phyloP scores from a whole-genome alignment of 2,888 invertebrate genomes.

The Hydropsyche betteni region DNA sequence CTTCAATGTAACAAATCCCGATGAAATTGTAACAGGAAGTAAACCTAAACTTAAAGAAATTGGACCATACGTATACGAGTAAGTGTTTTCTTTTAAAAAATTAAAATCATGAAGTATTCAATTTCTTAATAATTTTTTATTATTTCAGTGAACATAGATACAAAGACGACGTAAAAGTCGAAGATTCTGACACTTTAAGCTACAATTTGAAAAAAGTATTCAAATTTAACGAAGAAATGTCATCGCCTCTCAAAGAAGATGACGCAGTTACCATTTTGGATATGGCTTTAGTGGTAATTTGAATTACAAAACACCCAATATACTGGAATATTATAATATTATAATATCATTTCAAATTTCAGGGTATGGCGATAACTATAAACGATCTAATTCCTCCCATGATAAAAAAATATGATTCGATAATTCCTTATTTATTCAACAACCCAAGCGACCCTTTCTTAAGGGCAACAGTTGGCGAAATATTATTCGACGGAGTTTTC shows the following conservation, averaged over 20 bases:
- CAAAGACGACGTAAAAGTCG: conserved; percentile 60
- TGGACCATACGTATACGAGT: conserved; percentile 74
- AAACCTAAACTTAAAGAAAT: conserved; percentile 67
- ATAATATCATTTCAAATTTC: conserved; percentile 42
- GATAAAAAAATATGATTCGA: conserved; percentile 62
- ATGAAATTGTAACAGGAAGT: conserved; percentile 64
- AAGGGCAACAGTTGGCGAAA: conserved; percentile 62
- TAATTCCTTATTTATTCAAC: conserved; percentile 65
- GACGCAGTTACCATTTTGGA: conserved; percentile 68
- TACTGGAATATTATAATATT: background rate
- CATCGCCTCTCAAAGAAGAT: conserved; percentile 60
- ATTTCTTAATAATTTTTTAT: background rate
- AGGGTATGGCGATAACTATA: conserved; percentile 63
- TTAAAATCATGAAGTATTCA: conserved; percentile 1
- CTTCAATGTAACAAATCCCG: conserved; percentile 70
- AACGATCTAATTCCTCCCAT: conserved; percentile 61
- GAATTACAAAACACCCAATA: no score
- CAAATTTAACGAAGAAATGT: conserved; percentile 64
- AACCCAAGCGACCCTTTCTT: conserved; percentile 64
- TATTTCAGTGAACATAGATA: conserved; percentile 61
- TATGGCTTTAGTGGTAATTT: conserved; percentile 65
- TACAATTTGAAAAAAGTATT: conserved; percentile 65
- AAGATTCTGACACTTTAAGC: conserved; percentile 66
- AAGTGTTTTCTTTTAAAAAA: conserved; percentile 45
- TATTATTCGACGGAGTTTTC: conserved; percentile 68